phyloP scores from a whole-genome alignment of 1,140 invertebrate genomes.

The Caenorhabditis inopinata region DNA sequence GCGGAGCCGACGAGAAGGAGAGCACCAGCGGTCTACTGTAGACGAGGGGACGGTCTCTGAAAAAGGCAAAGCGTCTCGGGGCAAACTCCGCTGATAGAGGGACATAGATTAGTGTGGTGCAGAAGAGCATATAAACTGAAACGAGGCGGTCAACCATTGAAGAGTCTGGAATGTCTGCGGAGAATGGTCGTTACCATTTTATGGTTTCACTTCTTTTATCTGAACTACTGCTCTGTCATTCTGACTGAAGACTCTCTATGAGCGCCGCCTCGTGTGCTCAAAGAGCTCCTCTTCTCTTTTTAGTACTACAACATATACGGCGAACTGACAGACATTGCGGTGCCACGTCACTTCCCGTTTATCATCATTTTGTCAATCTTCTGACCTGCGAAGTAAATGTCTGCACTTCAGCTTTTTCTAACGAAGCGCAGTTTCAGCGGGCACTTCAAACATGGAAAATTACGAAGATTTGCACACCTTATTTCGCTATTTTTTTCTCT shows the following conservation, averaged over 20 bases:
- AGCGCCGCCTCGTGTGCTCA: too few relatives aligned
- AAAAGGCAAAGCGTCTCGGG: not conserved
- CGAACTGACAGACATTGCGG: conserved; percentile 8
- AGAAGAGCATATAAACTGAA: not conserved
- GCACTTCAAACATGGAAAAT: too few relatives aligned
- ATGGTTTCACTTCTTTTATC: not conserved
- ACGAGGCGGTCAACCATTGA: not conserved
- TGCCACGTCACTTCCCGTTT: conserved; percentile 11
- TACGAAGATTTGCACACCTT: too few relatives aligned
- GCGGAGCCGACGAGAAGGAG: too few relatives aligned
- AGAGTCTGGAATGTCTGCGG: not conserved
- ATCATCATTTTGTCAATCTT: not conserved
- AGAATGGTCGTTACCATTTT: not conserved
- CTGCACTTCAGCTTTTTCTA: too few relatives aligned
- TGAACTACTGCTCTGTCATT: conserved; percentile 11
- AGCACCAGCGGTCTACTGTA: not conserved
- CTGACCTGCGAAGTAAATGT: too few relatives aligned
- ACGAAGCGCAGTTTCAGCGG: too few relatives aligned
- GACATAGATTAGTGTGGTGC: not conserved
- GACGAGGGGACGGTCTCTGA: too few relatives aligned
- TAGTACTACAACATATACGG: too few relatives aligned
- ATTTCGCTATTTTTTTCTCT: too few relatives aligned
- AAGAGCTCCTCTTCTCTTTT: too few relatives aligned
- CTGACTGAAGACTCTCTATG: conserved; percentile 1
- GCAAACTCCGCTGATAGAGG: not conserved